Evolutionary conservation across 2,888 invertebrate genomes (phyloP), one percentile per base, ranked within the genome.

Genomic region (Macrosiphum euphorbiae): DNA sequence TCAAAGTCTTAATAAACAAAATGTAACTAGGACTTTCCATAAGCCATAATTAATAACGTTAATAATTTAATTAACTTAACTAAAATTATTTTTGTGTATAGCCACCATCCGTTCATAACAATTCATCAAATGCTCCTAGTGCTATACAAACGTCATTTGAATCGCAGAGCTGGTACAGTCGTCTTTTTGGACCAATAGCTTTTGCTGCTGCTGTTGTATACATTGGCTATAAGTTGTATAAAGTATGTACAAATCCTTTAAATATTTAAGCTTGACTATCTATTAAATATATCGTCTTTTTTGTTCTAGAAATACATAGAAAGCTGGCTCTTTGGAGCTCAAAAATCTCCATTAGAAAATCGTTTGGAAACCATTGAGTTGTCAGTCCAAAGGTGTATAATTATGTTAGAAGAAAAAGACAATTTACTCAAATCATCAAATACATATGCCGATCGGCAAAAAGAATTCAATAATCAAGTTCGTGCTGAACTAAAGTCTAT

Each of bases 291-390:
- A 16, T 26, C 7, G n/a, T 85, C 8, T n/a, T 47, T 92, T 24
- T 78, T 78, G 4, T 92, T 47, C 0, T 52, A 94, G 94, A 94
- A 94, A 67, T 94, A 94, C 16, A 24, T 94, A 44, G 41, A 86
- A 94, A 85, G 26, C 16, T 94, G 94, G 94, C 90, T 94, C n/a
- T 94, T 94, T 67, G 90, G 90, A 26, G 4, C 1, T 26, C 35
- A 28, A 67, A 90, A 90, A 67, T n/a, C 87, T 7, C 28, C 86
- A n/a, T 1, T 94, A 3, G 90, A 90, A 90, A 28, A 44, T 8
- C 94, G 94, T 87, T 67, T 94, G 1, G 61, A 90, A 67, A 10
- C 28, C 11, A 10, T 94, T 26, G 94, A 94, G 41, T 1, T n/a
- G n/a, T 52, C 85, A 7, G 20, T 94, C 13, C 28, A 67, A n/a